Evolutionary conservation across 2,113 vertebrate genomes (phyloP).

Genomic region (Typhlomys cinereus): DNA sequence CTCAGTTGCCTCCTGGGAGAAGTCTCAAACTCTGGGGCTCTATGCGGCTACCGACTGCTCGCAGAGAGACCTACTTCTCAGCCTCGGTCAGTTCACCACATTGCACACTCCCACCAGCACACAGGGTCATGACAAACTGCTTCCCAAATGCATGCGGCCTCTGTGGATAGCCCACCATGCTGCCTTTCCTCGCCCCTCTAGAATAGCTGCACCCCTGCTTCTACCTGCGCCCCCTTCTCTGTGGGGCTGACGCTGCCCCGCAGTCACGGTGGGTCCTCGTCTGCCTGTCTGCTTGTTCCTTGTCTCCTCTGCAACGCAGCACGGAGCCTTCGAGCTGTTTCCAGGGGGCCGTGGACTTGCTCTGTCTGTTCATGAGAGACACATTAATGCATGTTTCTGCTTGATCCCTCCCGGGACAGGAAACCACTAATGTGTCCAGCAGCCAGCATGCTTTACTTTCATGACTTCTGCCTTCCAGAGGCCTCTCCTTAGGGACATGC

Average conservation of each 20-base stretch:
- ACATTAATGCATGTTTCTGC: background rate
- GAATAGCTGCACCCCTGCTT: background rate
- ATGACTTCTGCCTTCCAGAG: background rate
- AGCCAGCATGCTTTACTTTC: too few relatives aligned
- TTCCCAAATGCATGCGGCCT: background rate
- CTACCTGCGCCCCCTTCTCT: background rate
- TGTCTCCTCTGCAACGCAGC: background rate
- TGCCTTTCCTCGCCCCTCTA: background rate
- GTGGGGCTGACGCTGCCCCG: background rate
- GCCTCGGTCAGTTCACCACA: background rate
- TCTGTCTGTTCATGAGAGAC: too few relatives aligned
- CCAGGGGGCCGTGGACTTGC: too few relatives aligned
- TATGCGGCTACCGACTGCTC: too few relatives aligned
- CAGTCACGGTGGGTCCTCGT: rapidly evolving
- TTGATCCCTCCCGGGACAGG: too few relatives aligned
- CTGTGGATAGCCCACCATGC: background rate
- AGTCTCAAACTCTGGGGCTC: background rate
- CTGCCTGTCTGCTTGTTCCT: background rate
- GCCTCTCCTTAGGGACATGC: too few relatives aligned
- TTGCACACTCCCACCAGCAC: background rate
- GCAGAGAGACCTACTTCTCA: background rate
- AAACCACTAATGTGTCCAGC: rapidly evolving
- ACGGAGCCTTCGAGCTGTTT: too few relatives aligned
- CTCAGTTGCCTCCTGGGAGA: background rate
- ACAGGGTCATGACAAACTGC: background rate